Evolutionary conservation across 2,113 vertebrate genomes (phyloP).

Genomic region (Pionites leucogaster): DNA sequence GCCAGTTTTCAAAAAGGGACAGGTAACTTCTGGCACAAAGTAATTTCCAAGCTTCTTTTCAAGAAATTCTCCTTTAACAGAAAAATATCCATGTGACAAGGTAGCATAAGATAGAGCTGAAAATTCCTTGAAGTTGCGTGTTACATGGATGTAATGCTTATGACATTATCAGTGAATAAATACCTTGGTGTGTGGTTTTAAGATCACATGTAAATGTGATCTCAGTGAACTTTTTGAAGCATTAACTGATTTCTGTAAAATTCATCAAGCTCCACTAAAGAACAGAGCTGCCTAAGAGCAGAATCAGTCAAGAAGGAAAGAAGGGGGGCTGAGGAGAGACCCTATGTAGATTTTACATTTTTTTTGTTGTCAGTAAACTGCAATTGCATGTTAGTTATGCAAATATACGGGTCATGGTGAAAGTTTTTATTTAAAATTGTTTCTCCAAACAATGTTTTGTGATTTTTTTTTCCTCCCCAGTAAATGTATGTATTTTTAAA

Average conservation of each 20-base stretch:
- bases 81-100: not conserved
- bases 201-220: not conserved
- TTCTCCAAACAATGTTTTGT: not conserved
- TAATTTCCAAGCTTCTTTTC: not conserved
- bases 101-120: not conserved
- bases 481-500: not conserved
- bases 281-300: not conserved
- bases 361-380: not conserved
- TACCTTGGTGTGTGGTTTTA: not conserved
- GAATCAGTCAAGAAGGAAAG: not conserved
- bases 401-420: not conserved
- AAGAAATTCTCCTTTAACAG: not conserved
- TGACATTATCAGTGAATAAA: not conserved
- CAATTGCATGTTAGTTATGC: not conserved
- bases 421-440: not conserved
- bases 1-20: not conserved
- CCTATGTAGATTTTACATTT: not conserved
- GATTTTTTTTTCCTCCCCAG: not conserved
- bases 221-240: not conserved
- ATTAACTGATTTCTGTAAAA: not conserved
- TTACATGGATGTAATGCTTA: not conserved
- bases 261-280: not conserved
- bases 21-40: not conserved
- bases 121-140: not conserved
- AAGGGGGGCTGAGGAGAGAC: not conserved